A percentile compares a stretch with the other conserved stretches of the same genome.
Conservation (phyloP, 2,113 vertebrate species). For the Todiramphus saurophagus region DNA sequence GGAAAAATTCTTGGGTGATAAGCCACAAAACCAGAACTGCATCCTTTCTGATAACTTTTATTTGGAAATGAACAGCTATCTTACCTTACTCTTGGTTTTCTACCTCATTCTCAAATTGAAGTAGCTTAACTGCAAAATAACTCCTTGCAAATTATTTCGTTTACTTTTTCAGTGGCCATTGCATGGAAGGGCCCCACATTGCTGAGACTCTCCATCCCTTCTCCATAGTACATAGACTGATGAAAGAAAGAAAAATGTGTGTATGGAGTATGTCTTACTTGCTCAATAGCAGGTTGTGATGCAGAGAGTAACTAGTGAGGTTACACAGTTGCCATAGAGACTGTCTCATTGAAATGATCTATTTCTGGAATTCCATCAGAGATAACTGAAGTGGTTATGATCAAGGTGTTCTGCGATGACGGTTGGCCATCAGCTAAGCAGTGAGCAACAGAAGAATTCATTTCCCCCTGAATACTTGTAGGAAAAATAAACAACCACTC, state of each 20-base stretch:
- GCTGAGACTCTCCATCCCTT: background rate
- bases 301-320: conserved; percentile 2
- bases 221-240: background rate
- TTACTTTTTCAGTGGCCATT: background rate
- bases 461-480: background rate
- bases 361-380: conserved; percentile 57
- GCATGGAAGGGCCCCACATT: background rate
- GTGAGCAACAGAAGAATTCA: background rate
- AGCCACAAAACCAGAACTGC: background rate
- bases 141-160: background rate
- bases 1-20: background rate
- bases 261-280: background rate
- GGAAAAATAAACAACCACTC: background rate
- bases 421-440: background rate
- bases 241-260: background rate
- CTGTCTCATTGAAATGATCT: conserved; percentile 17
- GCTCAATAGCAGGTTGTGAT: background rate
- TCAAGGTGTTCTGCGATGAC: background rate
- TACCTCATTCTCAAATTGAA: background rate
- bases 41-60: background rate
- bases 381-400: background rate
- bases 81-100: background rate
- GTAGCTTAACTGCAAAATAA: background rate
- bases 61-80: background rate
- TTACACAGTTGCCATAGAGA: conserved; percentile 62